Base-by-base conservation (phyloP, 2,113 vertebrate genomes). In the Panthera tigris region DNA sequence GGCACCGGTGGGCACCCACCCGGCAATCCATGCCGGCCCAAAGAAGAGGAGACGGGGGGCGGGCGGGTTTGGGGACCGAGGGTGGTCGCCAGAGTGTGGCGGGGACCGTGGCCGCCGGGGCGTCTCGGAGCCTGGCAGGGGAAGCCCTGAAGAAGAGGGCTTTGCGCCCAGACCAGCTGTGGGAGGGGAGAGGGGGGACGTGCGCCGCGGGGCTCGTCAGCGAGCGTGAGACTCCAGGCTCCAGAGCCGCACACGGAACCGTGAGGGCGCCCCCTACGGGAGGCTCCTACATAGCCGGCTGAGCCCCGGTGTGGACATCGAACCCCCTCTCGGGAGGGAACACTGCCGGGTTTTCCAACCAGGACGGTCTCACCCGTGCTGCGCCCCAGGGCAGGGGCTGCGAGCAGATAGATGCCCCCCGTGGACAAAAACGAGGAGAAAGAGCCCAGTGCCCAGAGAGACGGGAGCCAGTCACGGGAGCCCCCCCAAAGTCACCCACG, bases 171-270 rank as follows among this genome's bases (percentile, higher is more conserved):
- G 68, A 73, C 27, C 29, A 7, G 0, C 16, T 73, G 19, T 10
- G 7, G 71, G 13, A 7, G 13, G 29, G 0, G 13, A 33, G 87
- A 4, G 1, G 0, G 23, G 50, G 29, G 2, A 12, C 8, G n/a
- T 7, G 61, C 29, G 1, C 1, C 13, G 36, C 1, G 3, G 36
- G 33, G 39, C 36, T 45, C 7, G 1, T 45, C 45, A 9, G 45
- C 45, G 45, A 45, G 45, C 45, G 0, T 45, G 45, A 45, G 45
- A 45, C 45, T 45, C 45, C 7, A 45, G 45, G 45, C 48, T 18
- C 71, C 0, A 1, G 25, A 36, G 8, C 8, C 3, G 19, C 66
- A 36, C 13, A 33, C 14, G 0, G 33, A 25, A 0, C 52, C 12
- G 3, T 13, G 25, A 13, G 39, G 25, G 7, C 0, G 1, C 13